These are phyloP conservation scores for Tipula helvola DNA, from an alignment of 2,888 invertebrate genomes.

Conservation along the genomic window DNA sequence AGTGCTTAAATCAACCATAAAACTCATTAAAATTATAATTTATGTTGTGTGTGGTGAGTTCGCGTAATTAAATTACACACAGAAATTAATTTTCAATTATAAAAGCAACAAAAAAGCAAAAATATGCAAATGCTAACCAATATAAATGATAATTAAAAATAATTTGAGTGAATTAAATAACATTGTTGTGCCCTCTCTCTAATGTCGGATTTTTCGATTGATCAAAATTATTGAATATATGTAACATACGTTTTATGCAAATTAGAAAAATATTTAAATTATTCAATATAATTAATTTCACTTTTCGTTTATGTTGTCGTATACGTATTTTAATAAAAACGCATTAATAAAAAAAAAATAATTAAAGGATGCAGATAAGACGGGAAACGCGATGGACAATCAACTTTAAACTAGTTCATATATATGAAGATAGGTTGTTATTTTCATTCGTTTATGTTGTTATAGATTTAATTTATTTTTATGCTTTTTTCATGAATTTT, in stretches of 20 bases:
- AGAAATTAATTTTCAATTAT: neutral
- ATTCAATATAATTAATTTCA: neutral
- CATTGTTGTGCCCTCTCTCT: neutral
- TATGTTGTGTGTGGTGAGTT: neutral
- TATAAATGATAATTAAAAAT: neutral
- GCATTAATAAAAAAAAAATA: neutral
- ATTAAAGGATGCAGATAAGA: neutral
- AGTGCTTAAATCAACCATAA: neutral
- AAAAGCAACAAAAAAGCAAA: neutral
- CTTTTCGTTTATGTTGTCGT: neutral
- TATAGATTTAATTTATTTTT: neutral
- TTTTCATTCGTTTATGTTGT: neutral
- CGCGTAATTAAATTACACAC: neutral
- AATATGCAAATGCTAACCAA: neutral
- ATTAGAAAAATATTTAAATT: neutral
- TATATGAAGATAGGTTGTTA: neutral
- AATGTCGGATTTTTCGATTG: neutral
- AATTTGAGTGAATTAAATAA: neutral
- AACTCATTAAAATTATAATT: neutral
- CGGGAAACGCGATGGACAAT: neutral
- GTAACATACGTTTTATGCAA: neutral
- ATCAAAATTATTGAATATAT: neutral
- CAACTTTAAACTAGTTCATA: neutral
- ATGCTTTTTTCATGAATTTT: neutral
- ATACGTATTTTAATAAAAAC: neutral